Conservation (phyloP, 2,113 vertebrate species). For the Chlamydotis undulata region DNA sequence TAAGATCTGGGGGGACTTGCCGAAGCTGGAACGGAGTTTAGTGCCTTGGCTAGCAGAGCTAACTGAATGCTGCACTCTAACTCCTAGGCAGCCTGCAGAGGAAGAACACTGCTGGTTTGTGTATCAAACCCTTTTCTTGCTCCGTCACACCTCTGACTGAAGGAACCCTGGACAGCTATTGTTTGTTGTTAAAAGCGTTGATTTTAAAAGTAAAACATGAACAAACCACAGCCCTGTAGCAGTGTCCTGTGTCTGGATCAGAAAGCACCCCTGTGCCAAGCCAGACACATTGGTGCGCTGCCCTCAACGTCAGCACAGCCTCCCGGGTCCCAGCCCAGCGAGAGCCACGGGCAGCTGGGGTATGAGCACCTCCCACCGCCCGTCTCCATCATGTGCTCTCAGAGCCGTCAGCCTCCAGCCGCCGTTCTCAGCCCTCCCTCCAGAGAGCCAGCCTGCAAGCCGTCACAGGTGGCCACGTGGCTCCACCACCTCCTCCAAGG, state of each 20-base stretch:
- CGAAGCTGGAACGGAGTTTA: background rate
- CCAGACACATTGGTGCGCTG: accelerated
- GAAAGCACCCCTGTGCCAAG: background rate
- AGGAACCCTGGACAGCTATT: background rate
- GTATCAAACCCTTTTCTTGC: background rate
- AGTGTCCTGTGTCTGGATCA: background rate
- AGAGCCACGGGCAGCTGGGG: background rate
- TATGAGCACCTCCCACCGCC: background rate
- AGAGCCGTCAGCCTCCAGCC: background rate
- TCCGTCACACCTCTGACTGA: background rate
- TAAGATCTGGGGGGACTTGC: background rate
- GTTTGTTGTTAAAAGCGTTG: accelerated
- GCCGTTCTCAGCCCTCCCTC: background rate
- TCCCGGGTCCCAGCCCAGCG: accelerated
- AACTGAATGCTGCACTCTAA: background rate
- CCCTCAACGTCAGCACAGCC: background rate
- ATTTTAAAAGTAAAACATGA: background rate
- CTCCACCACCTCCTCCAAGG: background rate
- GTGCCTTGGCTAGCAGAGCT: background rate
- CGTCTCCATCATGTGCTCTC: background rate
- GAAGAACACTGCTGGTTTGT: background rate
- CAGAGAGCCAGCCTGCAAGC: background rate
- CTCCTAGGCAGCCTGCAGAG: background rate
- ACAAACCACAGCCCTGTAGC: accelerated
- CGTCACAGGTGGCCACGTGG: background rate